Base-by-base conservation (phyloP, 2,113 vertebrate species). In the Nyctibius bracteatus region DNA sequence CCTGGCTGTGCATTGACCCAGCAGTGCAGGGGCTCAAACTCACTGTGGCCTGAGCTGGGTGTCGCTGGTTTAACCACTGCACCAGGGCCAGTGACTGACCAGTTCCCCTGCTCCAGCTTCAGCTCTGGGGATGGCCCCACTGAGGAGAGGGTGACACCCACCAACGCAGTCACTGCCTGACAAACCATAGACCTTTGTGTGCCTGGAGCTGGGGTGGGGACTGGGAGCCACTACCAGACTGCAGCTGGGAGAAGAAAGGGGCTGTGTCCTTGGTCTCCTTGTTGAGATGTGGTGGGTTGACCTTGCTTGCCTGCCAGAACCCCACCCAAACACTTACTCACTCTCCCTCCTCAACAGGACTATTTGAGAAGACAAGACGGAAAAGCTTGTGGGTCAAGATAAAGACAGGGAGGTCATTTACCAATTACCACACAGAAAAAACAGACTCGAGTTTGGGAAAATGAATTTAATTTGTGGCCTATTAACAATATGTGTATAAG, bases 51-150 rank as follows among this genome's bases (percentile, higher is more conserved):
- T 30, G 22, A 65, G 19, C 33, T 13, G 8, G 10, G 15, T 19
- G 10, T 46, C 0, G 0, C 30, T 49, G 51, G 13, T 71, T 44
- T 51, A 44, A 27, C 8, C 39, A 19, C 11, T 15, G 23, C 2
- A 5, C 31, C 1, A 3, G 62, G 8, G 1, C 41, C 63, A 37
- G 12, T 10, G 12, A 5, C 28, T 39, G n/a, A 22, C 65, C 13
- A n/a, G n/a, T n/a, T 57, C n/a, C 62, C 15, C 39, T 22, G 9
- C 39, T 44, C 49, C 39, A 31, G 20, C 15, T 18, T 49, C 57
- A 77, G 44, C 21, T 77, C 44, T 58, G 31, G 11, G 12, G 16
- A 9, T 57, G 39, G 17, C 9, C 8, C 17, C 2, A 0, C 22
- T n/a, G n/a, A n/a, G n/a, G n/a, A n/a, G n/a, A n/a, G n/a, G n/a